These are phyloP conservation scores for Acanthis flammea DNA, from an alignment of 2,797 vertebrate species.

Conservation along the genomic window DNA sequence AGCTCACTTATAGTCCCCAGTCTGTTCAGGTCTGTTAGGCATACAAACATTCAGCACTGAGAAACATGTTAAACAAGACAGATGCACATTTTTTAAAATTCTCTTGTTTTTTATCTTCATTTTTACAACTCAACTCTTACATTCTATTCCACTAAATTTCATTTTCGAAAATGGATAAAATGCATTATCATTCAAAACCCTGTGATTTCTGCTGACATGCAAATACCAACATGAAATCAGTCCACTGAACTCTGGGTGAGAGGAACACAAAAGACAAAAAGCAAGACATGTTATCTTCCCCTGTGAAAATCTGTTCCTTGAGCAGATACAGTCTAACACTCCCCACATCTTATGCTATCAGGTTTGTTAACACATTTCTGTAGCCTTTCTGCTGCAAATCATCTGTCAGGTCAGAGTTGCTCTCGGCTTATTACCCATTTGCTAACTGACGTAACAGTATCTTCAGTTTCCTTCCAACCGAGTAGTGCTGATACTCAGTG, in stretches of 20 bases:
- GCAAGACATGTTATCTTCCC: not conserved
- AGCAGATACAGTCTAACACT: not conserved
- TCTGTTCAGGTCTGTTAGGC: not conserved
- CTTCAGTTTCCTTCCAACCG: not conserved
- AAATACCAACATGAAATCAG: not conserved
- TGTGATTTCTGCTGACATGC: fast-evolving
- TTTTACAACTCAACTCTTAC: not conserved
- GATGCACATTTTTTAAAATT: fast-evolving
- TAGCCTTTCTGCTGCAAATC: not conserved
- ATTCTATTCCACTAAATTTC: not conserved
- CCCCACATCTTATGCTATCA: not conserved
- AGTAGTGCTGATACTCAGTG: not conserved
- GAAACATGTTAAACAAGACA: not conserved
- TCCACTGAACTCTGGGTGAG: not conserved
- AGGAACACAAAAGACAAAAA: not conserved
- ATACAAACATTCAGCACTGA: not conserved
- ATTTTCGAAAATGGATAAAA: not conserved
- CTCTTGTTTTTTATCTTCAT: not conserved
- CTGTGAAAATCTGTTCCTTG: not conserved
- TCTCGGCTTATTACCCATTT: not conserved
- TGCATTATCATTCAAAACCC: not conserved
- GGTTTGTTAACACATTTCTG: not conserved
- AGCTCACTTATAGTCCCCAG: not conserved
- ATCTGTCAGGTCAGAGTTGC: not conserved
- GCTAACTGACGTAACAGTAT: not conserved